Percentiles rank a stretch among this genome's conserved stretches.
Evolutionary conservation across 2,888 invertebrate species (phyloP).

Genomic region (Coleophora flavipennella): DNA sequence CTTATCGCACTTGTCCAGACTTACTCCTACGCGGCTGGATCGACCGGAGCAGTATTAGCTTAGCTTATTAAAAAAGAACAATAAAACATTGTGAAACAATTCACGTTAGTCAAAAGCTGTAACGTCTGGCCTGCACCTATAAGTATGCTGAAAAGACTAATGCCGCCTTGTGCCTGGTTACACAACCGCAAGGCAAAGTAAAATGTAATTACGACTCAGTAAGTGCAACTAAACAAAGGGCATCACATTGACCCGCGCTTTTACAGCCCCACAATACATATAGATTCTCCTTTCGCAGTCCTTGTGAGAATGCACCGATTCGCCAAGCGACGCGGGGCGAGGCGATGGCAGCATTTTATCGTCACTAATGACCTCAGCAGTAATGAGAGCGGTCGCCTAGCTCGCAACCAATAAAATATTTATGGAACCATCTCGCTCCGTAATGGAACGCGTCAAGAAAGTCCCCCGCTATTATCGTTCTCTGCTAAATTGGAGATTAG

Average conservation of each 20-base stretch:
- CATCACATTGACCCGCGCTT: constrained; percentile 10
- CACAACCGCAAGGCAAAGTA: no score
- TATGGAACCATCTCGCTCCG: constrained; percentile 54
- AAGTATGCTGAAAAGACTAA: not conserved
- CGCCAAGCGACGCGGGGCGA: constrained; percentile 18
- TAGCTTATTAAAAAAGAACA: no score
- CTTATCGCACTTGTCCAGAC: no score
- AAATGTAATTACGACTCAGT: constrained; percentile 34
- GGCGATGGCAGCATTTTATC: constrained; percentile 56
- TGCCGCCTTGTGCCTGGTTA: not conserved
- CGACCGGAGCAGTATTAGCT: no score
- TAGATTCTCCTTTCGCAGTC: constrained; percentile 5
- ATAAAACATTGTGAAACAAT: no score
- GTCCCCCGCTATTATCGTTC: constrained; percentile 38
- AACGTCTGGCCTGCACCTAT: no score
- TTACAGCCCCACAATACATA: no score
- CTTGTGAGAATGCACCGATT: constrained; percentile 44
- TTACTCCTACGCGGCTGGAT: no score
- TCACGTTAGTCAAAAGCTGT: no score
- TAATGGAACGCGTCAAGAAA: constrained; percentile 58
- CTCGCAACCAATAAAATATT: constrained; percentile 64
- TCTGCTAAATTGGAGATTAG: constrained; percentile 16
- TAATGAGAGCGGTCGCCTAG: constrained; percentile 51
- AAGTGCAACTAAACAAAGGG: constrained; percentile 39
- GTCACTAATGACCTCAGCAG: constrained; percentile 56